Evolutionary conservation across 1,140 invertebrate genomes (phyloP).

Genomic region (Polypedilum vanderplanki): DNA sequence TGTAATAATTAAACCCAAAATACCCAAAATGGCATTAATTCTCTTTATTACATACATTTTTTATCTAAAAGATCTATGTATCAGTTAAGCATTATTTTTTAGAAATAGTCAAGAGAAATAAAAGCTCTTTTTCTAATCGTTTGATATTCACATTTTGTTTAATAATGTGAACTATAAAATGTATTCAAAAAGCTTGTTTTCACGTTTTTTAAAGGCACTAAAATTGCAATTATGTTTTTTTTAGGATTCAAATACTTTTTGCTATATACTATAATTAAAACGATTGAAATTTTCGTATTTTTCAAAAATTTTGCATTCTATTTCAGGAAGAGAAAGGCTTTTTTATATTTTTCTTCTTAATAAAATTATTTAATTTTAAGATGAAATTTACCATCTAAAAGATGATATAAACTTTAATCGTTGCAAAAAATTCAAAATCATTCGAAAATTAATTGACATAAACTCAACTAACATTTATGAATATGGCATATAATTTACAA

Average conservation of each 20-base stretch:
- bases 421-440: not conserved
- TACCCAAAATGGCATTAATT: slow-evolving; percentile 17
- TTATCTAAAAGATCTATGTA: not conserved
- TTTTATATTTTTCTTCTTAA: not conserved
- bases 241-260: not conserved
- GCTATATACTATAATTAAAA: not conserved
- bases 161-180: no score
- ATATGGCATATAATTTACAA: not conserved
- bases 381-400: no score
- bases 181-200: not conserved
- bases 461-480: not conserved
- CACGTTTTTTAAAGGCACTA: not conserved
- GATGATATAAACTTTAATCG: not conserved
- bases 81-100: no score
- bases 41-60: not conserved
- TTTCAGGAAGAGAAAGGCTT: not conserved
- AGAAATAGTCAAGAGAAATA: no score
- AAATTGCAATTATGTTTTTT: not conserved
- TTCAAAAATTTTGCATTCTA: no score
- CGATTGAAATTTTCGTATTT: no score
- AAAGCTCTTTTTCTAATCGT: no score
- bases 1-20: slow-evolving; percentile 8
- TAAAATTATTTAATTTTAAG: not conserved
- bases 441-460: not conserved
- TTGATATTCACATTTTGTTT: no score